phyloP scores from a whole-genome alignment of 2,113 vertebrate species.

The Acanthisitta chloris region DNA sequence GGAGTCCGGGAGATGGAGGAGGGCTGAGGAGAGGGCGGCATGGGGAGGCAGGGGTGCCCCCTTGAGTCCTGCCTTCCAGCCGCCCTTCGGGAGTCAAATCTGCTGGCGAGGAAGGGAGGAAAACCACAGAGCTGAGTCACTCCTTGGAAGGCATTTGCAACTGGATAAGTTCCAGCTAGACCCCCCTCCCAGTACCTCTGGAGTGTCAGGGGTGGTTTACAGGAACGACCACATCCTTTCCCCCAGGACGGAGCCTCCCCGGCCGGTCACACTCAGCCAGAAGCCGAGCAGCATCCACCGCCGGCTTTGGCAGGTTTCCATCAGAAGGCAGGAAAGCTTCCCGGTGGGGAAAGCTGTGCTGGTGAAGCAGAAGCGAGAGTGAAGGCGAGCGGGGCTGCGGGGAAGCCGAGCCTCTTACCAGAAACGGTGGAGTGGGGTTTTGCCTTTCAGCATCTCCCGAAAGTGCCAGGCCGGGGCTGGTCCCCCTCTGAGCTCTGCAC shows the following conservation, averaged over 20 bases:
- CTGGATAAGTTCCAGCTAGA: not conserved
- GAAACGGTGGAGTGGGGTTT: not conserved
- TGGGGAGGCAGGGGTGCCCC: not conserved
- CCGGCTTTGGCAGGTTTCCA: not conserved
- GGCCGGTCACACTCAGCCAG: rapidly evolving
- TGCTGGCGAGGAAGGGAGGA: constrained; percentile 4
- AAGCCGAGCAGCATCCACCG: not conserved
- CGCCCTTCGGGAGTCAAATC: not conserved
- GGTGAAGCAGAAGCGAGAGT: not conserved
- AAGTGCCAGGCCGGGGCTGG: not conserved
- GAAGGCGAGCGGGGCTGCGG: not conserved
- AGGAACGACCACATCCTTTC: not conserved
- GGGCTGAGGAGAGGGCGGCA: not conserved
- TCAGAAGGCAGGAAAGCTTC: not conserved
- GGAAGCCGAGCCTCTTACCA: not conserved
- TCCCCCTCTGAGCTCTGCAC: rapidly evolving
- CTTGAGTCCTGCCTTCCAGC: not conserved
- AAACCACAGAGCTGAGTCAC: constrained; percentile 50
- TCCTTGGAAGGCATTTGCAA: not conserved
- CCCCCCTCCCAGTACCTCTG: not conserved
- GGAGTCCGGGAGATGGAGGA: not conserved
- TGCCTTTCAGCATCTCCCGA: not conserved
- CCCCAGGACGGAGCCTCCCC: not conserved
- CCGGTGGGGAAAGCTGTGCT: not conserved
- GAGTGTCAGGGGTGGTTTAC: not conserved